phyloP scores from a whole-genome alignment of 2,797 vertebrate genomes.

The Lacerta bilineata region DNA sequence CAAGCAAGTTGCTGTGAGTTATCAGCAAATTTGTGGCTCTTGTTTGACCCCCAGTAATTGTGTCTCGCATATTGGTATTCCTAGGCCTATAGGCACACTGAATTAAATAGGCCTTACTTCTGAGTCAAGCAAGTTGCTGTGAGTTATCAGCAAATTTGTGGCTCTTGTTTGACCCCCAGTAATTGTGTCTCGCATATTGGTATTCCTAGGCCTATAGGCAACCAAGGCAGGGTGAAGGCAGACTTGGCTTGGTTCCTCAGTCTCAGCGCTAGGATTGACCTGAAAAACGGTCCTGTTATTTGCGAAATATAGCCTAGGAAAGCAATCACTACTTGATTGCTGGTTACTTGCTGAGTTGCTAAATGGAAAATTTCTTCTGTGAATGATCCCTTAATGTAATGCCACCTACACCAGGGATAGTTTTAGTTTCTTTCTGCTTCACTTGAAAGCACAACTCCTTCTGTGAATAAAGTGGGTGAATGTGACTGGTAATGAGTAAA shows the following conservation, averaged over 20 bases:
- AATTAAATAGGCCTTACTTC: neutral
- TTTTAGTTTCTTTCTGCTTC: conserved; percentile 39
- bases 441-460: conserved; percentile 26
- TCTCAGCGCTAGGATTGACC: neutral
- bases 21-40: neutral
- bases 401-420: conserved; percentile 22
- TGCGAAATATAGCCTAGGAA: conserved; percentile 25
- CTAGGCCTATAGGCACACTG: neutral
- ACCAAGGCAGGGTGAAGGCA: neutral
- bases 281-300: conserved; percentile 5
- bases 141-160: neutral
- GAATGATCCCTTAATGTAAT: conserved; percentile 36
- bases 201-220: neutral
- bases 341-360: conserved; percentile 43
- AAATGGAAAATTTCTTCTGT: conserved; percentile 38
- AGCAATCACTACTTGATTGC: conserved; percentile 21
- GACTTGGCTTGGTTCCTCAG: neutral
- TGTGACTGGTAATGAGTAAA: conserved; percentile 21
- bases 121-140: neutral
- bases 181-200: neutral
- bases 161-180: neutral
- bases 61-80: neutral
- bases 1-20: neutral
- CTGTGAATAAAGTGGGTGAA: conserved; percentile 29
- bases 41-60: neutral